Percentiles rank a stretch among this genome's conserved stretches.
phyloP scores from a whole-genome alignment of 1,140 invertebrate genomes.

The Galendromus occidentalis region DNA sequence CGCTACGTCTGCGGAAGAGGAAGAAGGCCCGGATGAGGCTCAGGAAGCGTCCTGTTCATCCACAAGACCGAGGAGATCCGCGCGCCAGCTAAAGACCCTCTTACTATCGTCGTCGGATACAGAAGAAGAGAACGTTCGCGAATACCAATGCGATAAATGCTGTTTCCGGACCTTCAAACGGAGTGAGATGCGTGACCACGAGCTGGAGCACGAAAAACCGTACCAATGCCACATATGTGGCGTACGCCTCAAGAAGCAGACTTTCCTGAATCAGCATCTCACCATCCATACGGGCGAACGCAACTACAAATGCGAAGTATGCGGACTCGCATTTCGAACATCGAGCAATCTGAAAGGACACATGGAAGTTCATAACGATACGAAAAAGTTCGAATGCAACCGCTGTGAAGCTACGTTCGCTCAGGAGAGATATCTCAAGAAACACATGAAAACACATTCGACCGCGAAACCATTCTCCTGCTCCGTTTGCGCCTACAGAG shows the following conservation, averaged over 20 bases:
- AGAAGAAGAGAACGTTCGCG: not conserved
- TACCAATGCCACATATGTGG: not conserved
- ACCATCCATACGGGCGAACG: conserved; percentile 16
- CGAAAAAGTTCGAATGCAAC: conserved; percentile 46
- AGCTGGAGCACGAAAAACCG: not conserved
- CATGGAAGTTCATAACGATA: conserved; percentile 4
- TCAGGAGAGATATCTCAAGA: conserved; percentile 6
- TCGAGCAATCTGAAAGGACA: conserved; percentile 13
- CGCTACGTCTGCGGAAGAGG: too few relatives aligned
- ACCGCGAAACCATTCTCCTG: conserved; percentile 37
- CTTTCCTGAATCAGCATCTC: not conserved
- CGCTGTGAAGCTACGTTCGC: conserved; percentile 36
- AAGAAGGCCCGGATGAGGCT: too few relatives aligned
- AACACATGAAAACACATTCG: conserved; percentile 25
- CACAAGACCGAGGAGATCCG: not conserved
- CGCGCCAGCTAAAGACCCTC: not conserved
- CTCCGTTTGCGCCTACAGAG: conserved; percentile 21
- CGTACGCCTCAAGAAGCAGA: not conserved
- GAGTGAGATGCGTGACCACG: not conserved
- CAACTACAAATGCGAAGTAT: conserved; percentile 14
- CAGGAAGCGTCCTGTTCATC: too few relatives aligned
- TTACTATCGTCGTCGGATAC: not conserved
- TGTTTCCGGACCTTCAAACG: not conserved
- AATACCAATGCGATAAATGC: conserved; percentile 1
- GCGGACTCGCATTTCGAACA: conserved; percentile 9